These are phyloP conservation scores for Danionella dracula DNA, from an alignment of 2,797 vertebrate species.

Conservation along the genomic window DNA sequence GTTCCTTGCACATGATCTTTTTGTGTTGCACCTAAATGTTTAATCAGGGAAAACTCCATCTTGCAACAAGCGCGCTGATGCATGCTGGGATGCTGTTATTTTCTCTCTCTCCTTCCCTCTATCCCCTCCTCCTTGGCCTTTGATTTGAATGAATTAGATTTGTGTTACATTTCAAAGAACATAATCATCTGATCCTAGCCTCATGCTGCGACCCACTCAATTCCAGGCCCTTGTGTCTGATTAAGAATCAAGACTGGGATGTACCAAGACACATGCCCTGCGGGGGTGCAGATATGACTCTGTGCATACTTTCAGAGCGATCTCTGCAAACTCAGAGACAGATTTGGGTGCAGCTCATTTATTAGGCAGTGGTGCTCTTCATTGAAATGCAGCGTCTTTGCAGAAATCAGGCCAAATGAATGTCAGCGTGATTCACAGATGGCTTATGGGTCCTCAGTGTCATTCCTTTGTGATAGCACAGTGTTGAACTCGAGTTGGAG, in stretches of 20 bases:
- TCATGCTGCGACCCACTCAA: conserved; percentile 14
- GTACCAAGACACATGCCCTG: conserved; percentile 6
- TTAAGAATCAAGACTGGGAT: conserved; percentile 26
- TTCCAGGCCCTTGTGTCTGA: conserved; percentile 28
- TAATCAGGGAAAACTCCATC: not conserved
- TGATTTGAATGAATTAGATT: conserved; percentile 20
- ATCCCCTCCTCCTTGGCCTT: not conserved
- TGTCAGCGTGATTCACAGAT: conserved; percentile 37
- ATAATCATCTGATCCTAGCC: conserved; percentile 25
- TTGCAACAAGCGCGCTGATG: not conserved
- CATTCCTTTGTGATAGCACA: conserved; percentile 16
- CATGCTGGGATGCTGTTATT: not conserved
- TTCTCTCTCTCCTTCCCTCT: not conserved
- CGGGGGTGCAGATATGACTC: not conserved
- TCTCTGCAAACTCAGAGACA: conserved; percentile 1
- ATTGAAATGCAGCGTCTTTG: conserved; percentile 41
- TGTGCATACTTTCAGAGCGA: not conserved
- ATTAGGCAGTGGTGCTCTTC: conserved; percentile 25
- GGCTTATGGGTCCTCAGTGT: conserved; percentile 37
- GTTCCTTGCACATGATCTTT: not conserved
- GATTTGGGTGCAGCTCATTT: conserved; percentile 25
- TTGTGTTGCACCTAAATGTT: conserved; percentile 10
- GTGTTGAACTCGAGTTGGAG: not conserved
- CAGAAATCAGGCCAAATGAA: conserved; percentile 42
- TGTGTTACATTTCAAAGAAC: conserved; percentile 25